Percentiles rank a stretch among this genome's conserved stretches.
Evolutionary conservation across 2,888 invertebrate species (phyloP).

Genomic region (Lasioglossum morio): DNA sequence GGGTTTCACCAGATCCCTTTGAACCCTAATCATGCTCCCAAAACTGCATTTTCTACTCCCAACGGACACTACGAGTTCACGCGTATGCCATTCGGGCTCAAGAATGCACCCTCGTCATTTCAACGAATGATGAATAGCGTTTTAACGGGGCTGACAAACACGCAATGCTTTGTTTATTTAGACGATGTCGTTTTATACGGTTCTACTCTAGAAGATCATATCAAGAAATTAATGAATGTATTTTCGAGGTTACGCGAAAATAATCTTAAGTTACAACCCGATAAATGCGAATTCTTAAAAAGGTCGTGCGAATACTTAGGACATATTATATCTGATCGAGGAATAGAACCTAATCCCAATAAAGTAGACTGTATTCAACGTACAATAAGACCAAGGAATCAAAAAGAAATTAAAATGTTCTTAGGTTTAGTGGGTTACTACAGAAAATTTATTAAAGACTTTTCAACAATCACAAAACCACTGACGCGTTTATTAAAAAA

Average conservation of each 20-base stretch:
- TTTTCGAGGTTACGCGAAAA: constrained; percentile 13
- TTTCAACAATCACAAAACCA: too few relatives aligned
- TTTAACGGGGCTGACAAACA: constrained; percentile 56
- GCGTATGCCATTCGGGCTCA: constrained; percentile 2
- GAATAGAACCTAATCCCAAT: too few relatives aligned
- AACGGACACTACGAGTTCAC: constrained; percentile 2
- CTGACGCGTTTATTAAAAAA: too few relatives aligned
- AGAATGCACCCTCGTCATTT: constrained; percentile 14
- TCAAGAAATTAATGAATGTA: constrained; percentile 29
- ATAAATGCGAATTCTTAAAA: too few relatives aligned
- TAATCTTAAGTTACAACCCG: too few relatives aligned
- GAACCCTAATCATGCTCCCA: background rate
- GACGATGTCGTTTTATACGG: constrained; percentile 54
- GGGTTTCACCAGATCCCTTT: constrained; percentile 19
- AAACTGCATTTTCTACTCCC: constrained; percentile 7
- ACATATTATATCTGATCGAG: too few relatives aligned
- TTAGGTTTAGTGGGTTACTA: too few relatives aligned
- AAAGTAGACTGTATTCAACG: too few relatives aligned
- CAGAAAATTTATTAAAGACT: too few relatives aligned
- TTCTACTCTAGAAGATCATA: constrained; percentile 53
- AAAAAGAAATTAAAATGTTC: too few relatives aligned
- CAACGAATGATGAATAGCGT: constrained; percentile 45
- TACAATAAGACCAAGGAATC: too few relatives aligned
- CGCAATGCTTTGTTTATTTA: constrained; percentile 31
- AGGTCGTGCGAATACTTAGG: too few relatives aligned